Conservation (phyloP, 2,888 invertebrate species). For the Eupithecia exiguata region DNA sequence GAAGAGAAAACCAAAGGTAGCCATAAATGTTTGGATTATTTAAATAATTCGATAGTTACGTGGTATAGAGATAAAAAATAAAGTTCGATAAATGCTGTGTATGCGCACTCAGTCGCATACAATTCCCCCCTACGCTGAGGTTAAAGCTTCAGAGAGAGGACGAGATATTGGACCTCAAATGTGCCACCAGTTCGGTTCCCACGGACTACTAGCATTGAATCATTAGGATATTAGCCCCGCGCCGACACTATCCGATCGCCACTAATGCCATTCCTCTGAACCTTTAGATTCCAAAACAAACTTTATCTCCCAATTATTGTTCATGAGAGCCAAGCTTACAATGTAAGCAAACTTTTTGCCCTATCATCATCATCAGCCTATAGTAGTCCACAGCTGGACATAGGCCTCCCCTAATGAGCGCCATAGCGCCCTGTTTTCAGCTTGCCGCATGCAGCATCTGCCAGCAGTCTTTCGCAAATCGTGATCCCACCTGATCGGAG, state of each 20-base stretch:
- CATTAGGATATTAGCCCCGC: slow-evolving; percentile 72
- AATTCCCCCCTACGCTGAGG: background rate
- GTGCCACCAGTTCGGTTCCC: slow-evolving; percentile 62
- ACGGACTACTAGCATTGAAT: slow-evolving; percentile 69
- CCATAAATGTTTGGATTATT: slow-evolving; percentile 12
- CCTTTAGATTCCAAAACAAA: slow-evolving; percentile 54
- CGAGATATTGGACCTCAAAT: slow-evolving; percentile 36
- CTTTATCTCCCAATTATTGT: slow-evolving; percentile 57
- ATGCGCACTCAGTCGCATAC: background rate
- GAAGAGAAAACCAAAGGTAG: slow-evolving; percentile 40
- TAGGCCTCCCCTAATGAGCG: no score
- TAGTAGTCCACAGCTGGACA: no score
- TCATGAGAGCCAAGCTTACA: slow-evolving; percentile 49
- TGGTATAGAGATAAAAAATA: slow-evolving; percentile 8
- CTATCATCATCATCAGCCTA: no score
- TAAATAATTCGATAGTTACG: slow-evolving; percentile 1
- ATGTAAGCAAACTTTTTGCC: slow-evolving; percentile 40
- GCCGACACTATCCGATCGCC: slow-evolving; percentile 61
- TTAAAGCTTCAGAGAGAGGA: slow-evolving; percentile 16
- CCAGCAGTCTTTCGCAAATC: no score
- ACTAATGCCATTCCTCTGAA: slow-evolving; percentile 64
- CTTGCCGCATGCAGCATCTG: no score
- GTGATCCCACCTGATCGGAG: no score
- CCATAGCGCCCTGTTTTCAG: no score
- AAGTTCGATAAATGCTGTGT: background rate